A percentile compares a stretch with the other conserved stretches of the same genome.
Conservation (phyloP, 35 echinoderm and acorn worm genomes). For the Stichopus chloronotus region DNA sequence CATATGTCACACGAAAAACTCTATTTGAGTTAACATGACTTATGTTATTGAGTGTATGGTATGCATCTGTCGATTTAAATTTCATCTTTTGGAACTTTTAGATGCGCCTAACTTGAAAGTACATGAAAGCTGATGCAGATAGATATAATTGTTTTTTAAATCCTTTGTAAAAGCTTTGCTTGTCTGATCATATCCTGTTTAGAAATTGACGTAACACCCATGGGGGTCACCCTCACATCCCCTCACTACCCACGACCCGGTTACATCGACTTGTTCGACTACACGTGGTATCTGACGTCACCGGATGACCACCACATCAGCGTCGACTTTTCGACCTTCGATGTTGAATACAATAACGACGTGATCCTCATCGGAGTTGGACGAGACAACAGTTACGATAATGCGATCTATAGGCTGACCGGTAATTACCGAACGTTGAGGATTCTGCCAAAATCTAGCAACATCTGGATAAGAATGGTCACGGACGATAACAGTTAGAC, state of each 20-base stretch:
- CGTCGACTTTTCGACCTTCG: not conserved
- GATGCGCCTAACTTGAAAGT: no score
- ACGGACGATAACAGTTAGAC: not conserved
- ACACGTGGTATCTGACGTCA: constrained; percentile 14
- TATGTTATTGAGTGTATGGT: no score
- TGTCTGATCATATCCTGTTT: no score
- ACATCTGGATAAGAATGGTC: not conserved
- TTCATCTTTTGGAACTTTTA: no score
- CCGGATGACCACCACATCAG: not conserved
- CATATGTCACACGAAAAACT: no score
- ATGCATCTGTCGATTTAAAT: no score
- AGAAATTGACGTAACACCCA: not conserved
- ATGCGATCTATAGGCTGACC: not conserved
- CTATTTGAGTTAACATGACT: no score
- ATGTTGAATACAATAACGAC: not conserved
- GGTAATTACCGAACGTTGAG: not conserved
- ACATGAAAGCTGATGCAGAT: no score
- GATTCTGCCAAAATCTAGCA: not conserved
- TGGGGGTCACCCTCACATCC: not conserved
- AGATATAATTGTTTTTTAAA: no score
- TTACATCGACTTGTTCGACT: not conserved
- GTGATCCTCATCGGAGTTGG: not conserved
- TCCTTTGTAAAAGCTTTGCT: no score
- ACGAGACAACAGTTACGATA: not conserved
- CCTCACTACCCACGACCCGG: not conserved